Evolutionary conservation across 2,797 vertebrate species (phyloP).

Genomic region (Fistularia commersonii): DNA sequence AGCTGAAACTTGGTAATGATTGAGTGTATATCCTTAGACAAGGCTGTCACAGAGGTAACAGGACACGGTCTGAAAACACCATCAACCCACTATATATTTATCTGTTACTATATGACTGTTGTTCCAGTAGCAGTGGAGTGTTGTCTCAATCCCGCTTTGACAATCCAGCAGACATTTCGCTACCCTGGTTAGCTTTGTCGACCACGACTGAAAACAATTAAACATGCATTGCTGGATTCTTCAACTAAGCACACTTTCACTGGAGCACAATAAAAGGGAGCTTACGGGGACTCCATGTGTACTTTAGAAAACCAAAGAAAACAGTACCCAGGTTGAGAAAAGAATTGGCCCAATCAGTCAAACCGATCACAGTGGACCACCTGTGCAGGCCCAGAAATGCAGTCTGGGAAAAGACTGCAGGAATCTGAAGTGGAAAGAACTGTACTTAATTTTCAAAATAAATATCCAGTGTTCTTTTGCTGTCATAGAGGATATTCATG

Average conservation of each 20-base stretch:
- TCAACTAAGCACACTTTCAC: constrained; percentile 19
- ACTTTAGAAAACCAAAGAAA: constrained; percentile 46
- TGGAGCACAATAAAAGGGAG: constrained; percentile 8
- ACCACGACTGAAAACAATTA: constrained; percentile 43
- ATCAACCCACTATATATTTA: constrained; percentile 37
- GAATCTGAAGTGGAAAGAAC: constrained; percentile 30
- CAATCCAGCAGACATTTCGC: constrained; percentile 30
- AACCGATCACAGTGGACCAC: constrained; percentile 48
- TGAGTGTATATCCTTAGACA: constrained; percentile 17
- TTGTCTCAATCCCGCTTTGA: constrained; percentile 9
- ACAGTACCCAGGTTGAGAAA: constrained; percentile 50
- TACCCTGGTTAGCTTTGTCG: constrained; percentile 36
- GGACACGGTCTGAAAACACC: constrained; percentile 21
- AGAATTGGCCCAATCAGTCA: constrained; percentile 37
- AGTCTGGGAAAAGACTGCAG: constrained; percentile 20
- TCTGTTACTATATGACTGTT: constrained; percentile 23
- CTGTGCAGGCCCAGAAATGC: constrained; percentile 29
- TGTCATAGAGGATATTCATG: constrained; percentile 18
- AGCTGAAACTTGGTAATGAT: constrained; percentile 25
- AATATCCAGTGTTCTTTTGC: constrained; percentile 15
- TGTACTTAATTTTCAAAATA: constrained; percentile 38
- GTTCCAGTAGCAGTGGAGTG: constrained; percentile 25
- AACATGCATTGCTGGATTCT: constrained; percentile 28
- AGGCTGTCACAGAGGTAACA: constrained; percentile 23
- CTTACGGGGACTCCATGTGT: constrained; percentile 17